phyloP scores from a whole-genome alignment of 2,888 invertebrate genomes.

The Petrophora chlorosata region DNA sequence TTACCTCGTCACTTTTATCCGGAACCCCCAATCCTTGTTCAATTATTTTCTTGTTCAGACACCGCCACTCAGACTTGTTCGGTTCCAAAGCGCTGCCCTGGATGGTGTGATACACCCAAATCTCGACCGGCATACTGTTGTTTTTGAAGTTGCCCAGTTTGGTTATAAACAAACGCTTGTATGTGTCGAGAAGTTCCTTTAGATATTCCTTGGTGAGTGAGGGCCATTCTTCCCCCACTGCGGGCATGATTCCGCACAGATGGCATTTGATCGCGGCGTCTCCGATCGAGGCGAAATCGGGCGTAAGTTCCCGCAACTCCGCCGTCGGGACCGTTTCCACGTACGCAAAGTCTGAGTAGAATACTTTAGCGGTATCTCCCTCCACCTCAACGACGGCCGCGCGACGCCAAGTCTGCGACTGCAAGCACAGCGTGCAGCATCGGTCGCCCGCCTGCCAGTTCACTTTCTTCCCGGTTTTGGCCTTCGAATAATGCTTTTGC shows the following conservation, averaged over 20 bases:
- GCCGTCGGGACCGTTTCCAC: conserved; percentile 71
- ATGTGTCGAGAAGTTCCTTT: conserved; percentile 76
- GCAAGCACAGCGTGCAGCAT: conserved; percentile 71
- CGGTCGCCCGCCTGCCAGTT: conserved; percentile 80
- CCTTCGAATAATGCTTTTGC: conserved; percentile 77
- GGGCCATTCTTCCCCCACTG: conserved; percentile 87
- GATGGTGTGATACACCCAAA: conserved; percentile 86
- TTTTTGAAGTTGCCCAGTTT: conserved; percentile 77
- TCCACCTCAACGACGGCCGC: conserved; percentile 71
- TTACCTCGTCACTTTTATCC: conserved; percentile 59
- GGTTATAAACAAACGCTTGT: conserved; percentile 79
- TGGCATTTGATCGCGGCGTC: conserved; percentile 87
- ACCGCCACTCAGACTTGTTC: conserved; percentile 84
- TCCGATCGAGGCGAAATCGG: conserved; percentile 75
- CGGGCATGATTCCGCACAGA: conserved; percentile 87
- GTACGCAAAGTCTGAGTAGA: conserved; percentile 86
- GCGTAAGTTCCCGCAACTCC: conserved; percentile 77
- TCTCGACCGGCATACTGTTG: conserved; percentile 83
- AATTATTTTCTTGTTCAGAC: conserved; percentile 86
- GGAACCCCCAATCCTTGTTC: conserved; percentile 86
- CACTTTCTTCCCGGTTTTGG: conserved; percentile 42
- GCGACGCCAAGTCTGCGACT: conserved; percentile 86
- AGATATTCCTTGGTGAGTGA: conserved; percentile 85
- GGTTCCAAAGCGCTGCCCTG: conserved; percentile 87
- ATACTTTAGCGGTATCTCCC: conserved; percentile 76